Evolutionary conservation across 2,888 invertebrate species (phyloP).

Genomic region (Cephonodes hylas): DNA sequence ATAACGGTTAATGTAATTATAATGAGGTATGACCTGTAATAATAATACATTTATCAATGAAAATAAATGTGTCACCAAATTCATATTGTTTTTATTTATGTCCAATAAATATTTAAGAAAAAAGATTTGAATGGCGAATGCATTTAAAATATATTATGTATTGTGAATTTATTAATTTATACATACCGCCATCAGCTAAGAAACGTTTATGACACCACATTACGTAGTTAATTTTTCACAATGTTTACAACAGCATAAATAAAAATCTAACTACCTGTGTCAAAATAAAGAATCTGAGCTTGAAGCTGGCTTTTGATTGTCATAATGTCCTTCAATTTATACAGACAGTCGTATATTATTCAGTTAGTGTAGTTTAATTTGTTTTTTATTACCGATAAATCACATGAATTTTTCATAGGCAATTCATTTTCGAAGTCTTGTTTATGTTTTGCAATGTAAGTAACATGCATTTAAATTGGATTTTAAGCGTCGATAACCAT

Average conservation of each 20-base stretch:
- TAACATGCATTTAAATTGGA: constrained; percentile 57
- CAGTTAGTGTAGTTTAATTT: constrained; percentile 5
- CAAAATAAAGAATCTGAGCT: constrained; percentile 3
- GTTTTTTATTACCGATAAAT: constrained; percentile 37
- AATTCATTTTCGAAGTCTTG: constrained; percentile 40
- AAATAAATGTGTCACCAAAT: not conserved
- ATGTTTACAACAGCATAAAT: not conserved
- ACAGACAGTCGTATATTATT: not conserved
- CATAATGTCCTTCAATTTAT: not conserved
- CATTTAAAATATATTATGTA: not conserved
- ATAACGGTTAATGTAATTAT: too few species aligned
- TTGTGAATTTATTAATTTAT: constrained; percentile 4
- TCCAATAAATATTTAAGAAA: too few species aligned
- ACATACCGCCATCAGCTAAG: not conserved
- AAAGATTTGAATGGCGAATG: too few species aligned
- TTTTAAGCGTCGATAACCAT: constrained; percentile 39
- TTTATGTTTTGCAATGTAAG: constrained; percentile 44
- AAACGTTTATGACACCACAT: not conserved
- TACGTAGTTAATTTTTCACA: not conserved
- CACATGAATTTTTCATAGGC: constrained; percentile 54
- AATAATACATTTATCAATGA: not conserved
- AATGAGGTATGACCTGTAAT: too few species aligned
- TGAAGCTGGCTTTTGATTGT: not conserved
- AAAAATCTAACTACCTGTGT: constrained; percentile 2
- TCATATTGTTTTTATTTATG: too few species aligned